These are phyloP conservation scores for Anthophora plumipes DNA, from an alignment of 2,888 invertebrate species.

Conservation along the genomic window DNA sequence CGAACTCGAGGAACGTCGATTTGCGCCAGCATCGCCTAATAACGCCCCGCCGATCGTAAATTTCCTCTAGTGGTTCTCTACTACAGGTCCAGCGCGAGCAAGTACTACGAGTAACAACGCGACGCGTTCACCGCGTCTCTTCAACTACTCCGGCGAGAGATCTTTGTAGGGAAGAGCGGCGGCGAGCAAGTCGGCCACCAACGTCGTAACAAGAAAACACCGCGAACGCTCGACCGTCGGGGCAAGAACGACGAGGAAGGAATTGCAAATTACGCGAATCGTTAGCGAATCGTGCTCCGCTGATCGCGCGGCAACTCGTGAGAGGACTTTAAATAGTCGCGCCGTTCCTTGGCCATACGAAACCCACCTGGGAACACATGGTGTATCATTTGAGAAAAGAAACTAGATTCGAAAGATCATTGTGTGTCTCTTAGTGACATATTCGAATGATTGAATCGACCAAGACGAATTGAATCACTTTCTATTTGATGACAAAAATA, in stretches of 20 bases:
- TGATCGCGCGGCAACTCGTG: constrained; percentile 10
- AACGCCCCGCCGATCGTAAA: constrained; percentile 33
- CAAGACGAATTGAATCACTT: no score
- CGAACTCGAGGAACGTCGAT: constrained; percentile 36
- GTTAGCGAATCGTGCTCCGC: constrained; percentile 54
- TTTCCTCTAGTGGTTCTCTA: neutral
- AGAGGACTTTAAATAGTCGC: constrained; percentile 28
- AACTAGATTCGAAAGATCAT: constrained; percentile 1
- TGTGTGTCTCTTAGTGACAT: no score
- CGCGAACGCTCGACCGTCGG: constrained; percentile 17
- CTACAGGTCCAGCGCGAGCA: neutral
- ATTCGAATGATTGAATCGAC: no score
- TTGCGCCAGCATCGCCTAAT: constrained; percentile 33
- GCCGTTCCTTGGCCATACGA: neutral
- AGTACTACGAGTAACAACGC: neutral
- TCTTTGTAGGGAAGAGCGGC: constrained; percentile 30
- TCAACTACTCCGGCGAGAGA: neutral
- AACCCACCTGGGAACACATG: constrained; percentile 13
- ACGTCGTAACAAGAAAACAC: constrained; percentile 57
- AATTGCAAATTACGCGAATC: constrained; percentile 66
- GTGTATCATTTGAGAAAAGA: constrained; percentile 7
- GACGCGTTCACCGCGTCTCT: neutral
- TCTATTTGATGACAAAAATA: no score
- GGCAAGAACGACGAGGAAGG: constrained; percentile 48
- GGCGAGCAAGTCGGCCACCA: constrained; percentile 60